phyloP scores from a whole-genome alignment of 92 coral and sea anemone genomes.

The Pocillopora meandrina region DNA sequence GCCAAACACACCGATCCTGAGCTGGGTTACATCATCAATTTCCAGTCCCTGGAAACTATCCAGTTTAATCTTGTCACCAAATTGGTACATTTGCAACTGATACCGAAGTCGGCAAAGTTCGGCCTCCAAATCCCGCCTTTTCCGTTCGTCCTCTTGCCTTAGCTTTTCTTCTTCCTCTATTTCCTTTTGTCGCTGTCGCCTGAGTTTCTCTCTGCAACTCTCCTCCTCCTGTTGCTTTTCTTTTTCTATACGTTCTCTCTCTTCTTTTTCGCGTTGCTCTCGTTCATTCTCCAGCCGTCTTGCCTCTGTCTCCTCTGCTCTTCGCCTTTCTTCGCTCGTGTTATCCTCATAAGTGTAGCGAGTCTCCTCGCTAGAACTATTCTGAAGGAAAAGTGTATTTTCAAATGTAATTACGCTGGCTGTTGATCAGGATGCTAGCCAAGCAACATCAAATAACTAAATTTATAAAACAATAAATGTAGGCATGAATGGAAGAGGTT shows the following conservation, averaged over 20 bases:
- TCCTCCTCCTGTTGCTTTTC: neutral
- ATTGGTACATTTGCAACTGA: conserved; percentile 32
- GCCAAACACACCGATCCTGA: conserved; percentile 73
- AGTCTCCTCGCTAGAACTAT: conserved; percentile 41
- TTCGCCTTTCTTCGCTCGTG: conserved; percentile 20
- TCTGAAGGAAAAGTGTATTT: conserved; percentile 11
- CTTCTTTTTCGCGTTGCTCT: conserved; percentile 25
- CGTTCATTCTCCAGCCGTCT: conserved; percentile 46
- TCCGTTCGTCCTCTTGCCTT: conserved; percentile 14
- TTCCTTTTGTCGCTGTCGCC: neutral
- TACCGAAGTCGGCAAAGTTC: conserved; percentile 40
- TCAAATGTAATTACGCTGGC: too few species aligned
- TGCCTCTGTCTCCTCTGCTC: conserved; percentile 30
- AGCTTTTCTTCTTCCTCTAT: conserved; percentile 9
- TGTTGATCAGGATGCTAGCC: too few species aligned
- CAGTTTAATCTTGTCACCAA: conserved; percentile 56
- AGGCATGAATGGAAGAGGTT: too few species aligned
- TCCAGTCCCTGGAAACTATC: conserved; percentile 59
- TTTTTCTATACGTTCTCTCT: too few species aligned
- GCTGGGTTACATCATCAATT: conserved; percentile 50
- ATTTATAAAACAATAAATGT: too few species aligned
- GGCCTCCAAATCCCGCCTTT: conserved; percentile 27
- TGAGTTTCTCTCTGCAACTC: neutral
- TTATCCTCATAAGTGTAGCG: conserved; percentile 56
- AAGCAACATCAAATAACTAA: too few species aligned